Base-by-base conservation (phyloP, 1,140 invertebrate genomes). In the Camponotus vicinus region DNA sequence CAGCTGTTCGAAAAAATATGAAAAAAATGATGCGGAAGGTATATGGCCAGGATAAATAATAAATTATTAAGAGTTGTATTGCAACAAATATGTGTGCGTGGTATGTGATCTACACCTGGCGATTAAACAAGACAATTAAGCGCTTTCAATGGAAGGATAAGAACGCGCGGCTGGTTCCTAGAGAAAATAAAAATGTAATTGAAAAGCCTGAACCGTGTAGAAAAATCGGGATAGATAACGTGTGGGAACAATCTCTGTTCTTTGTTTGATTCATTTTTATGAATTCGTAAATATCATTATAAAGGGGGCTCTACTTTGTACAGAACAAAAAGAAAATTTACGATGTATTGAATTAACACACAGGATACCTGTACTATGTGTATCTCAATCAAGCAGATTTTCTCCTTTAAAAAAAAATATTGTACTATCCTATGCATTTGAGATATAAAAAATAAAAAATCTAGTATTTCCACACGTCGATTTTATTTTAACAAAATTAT, bases 111-210 rank as follows among this genome's bases (percentile, higher is more conserved):
- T 59, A 45, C 18, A 55, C 4, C 32, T 83, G 75, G n/a, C 40
- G 79, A 83, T 83, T 83, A 83, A 63, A 52, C 55, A 69, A 57
- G 64, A 83, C 57, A 83, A 83, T 83, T 75, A 83, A 83, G 40
- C 18, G 67, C 18, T 15, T 73, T 57, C 21, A 6, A 52, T 45
- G 18, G 15, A 1, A 21, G 15, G 37, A 21, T 82, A 82, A 82
- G 40, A 82, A 27, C 57, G 21, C 27, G 40, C 32, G 18, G 69
- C 40, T 73, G 55, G 75, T 83, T 73, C 40, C 1, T 37, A 49
- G 69, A 40, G 79, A 75, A 75, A 49, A 83, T 75, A 32, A 83
- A 73, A 83, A 83, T 83, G 73, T 75, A 63, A 83, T 83, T 83
- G 27, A 83, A 73, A 75, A 83, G 18, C 27, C 49, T 11, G 1